Conservation (phyloP, 2,113 vertebrate species). For the Carassius gibelio region DNA sequence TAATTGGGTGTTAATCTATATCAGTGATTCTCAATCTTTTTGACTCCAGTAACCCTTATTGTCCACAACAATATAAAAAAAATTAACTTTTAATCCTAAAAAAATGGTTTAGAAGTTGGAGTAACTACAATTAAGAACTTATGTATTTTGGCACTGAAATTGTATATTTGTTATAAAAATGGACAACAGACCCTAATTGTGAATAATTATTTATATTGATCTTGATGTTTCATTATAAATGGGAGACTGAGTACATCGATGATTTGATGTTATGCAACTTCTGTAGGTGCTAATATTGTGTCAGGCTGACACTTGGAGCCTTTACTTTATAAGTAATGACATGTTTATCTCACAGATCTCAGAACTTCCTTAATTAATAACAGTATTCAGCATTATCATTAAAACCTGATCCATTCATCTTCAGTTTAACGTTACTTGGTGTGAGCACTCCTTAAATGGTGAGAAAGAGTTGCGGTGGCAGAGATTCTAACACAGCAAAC, state of each 20-base stretch:
- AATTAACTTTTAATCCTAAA: too few species aligned
- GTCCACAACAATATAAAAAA: background rate
- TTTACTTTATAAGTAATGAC: background rate
- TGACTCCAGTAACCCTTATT: too few species aligned
- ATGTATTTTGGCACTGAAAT: too few species aligned
- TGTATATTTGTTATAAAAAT: too few species aligned
- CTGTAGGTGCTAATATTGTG: background rate
- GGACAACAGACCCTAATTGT: background rate
- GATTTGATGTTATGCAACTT: background rate
- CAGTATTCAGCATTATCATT: background rate
- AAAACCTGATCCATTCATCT: background rate
- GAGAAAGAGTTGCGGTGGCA: background rate
- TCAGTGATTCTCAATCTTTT: background rate
- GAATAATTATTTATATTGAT: background rate
- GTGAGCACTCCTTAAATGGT: slow-evolving; percentile 45
- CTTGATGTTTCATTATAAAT: background rate
- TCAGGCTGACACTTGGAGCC: background rate
- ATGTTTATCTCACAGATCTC: background rate
- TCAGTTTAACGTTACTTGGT: background rate
- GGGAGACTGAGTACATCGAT: background rate
- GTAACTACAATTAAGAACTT: too few species aligned
- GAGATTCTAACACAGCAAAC: slow-evolving; percentile 27
- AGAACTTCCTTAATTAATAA: slow-evolving; percentile 7
- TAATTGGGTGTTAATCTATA: background rate
- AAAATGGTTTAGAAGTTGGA: too few species aligned